These are phyloP conservation scores for Eremophila alpestris DNA, from an alignment of 2,797 vertebrate species.

Conservation along the genomic window DNA sequence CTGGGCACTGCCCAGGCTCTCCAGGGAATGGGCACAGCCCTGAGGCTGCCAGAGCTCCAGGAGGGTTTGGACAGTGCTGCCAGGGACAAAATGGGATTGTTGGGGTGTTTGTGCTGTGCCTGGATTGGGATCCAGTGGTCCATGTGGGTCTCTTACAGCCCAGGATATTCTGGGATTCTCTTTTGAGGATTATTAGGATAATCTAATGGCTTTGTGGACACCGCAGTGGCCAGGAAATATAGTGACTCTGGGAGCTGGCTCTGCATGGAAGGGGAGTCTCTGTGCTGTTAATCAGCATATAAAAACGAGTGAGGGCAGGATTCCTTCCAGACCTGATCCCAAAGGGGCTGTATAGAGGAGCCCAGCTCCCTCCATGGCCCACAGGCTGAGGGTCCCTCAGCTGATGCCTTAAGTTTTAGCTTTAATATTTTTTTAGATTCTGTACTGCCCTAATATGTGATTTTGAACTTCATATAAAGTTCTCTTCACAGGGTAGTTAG, in stretches of 20 bases:
- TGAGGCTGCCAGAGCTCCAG: neutral
- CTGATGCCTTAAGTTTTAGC: neutral
- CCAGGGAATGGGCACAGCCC: neutral
- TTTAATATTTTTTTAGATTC: neutral
- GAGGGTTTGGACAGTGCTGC: rapidly evolving
- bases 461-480: neutral
- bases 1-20: neutral
- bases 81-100: neutral
- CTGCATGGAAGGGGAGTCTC: neutral
- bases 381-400: neutral
- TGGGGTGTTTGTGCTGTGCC: neutral
- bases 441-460: neutral
- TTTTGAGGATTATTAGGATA: rapidly evolving
- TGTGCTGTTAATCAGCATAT: neutral
- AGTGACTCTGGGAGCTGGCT: neutral
- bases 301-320: neutral
- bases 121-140: neutral
- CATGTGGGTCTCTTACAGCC: neutral
- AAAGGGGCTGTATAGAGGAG: neutral
- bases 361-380: neutral
- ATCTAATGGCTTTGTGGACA: neutral
- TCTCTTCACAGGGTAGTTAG: neutral
- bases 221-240: rapidly evolving
- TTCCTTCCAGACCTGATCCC: neutral
- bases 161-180: neutral